Conservation (phyloP, 2,888 invertebrate species). For the Drosophila pegasa region DNA sequence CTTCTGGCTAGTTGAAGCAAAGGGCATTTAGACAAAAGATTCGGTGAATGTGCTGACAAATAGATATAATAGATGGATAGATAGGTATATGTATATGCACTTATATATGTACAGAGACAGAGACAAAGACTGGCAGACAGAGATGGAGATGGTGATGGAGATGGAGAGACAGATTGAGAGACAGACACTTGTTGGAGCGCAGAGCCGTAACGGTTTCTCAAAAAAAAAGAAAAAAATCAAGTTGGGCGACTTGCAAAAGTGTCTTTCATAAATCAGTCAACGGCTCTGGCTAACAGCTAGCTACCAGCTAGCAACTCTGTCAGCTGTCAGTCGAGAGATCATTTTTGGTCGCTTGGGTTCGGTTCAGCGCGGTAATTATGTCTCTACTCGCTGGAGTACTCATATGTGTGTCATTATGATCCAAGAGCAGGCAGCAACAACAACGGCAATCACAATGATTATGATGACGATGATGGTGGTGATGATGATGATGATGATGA, state of each 20-base stretch:
- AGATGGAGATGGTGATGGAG: conserved; percentile 1
- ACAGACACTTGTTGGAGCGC: conserved; percentile 57
- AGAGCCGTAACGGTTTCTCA: conserved; percentile 72
- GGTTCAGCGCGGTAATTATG: conserved; percentile 68
- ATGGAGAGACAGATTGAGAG: conserved; percentile 9
- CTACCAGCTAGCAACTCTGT: conserved; percentile 34
- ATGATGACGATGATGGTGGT: not conserved
- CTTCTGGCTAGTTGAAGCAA: not conserved
- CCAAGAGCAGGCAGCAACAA: conserved; percentile 29
- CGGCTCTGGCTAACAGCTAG: conserved; percentile 61
- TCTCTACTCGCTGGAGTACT: conserved; percentile 30
- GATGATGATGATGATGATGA: not conserved
- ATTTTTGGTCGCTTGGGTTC: conserved; percentile 63
- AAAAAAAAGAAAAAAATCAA: conserved; percentile 55
- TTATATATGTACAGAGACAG: not conserved
- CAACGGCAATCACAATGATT: not conserved
- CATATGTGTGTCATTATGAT: conserved; percentile 62
- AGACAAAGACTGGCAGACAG: conserved; percentile 3
- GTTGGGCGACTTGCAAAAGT: conserved; percentile 78
- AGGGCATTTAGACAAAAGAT: conserved; percentile 38
- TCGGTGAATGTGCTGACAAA: conserved; percentile 29
- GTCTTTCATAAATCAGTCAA: conserved; percentile 76
- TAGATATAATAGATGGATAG: conserved; percentile 19
- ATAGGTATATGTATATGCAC: not conserved
- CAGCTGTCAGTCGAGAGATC: conserved; percentile 72